Base-by-base conservation (phyloP, 2,113 vertebrate genomes). In the Sander vitreus region DNA sequence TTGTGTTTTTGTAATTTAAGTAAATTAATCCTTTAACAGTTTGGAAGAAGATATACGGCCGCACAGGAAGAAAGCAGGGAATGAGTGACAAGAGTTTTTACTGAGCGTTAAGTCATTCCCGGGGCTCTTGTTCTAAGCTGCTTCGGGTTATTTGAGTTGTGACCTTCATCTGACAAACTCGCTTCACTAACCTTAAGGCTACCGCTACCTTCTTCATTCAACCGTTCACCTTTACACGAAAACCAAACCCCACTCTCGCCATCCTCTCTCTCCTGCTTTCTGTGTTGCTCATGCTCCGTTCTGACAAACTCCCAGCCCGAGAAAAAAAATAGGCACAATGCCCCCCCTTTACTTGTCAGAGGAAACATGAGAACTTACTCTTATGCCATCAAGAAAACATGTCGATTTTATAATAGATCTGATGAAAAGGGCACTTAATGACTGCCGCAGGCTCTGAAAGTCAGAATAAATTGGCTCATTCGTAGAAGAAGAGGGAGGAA, bases 291-390 rank as follows among this genome's bases (percentile, higher is more conserved):
- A 0, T 48, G 23, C 70, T 71, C 58, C 50, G 43, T n/a, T 77
- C 78, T 83, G 67, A 82, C 72, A 75, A 68, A 85, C 45, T 23
- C 69, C 18, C 2, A 2, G 59, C 15, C 39, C 0, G 14, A 25
- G 50, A 54, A 53, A 39, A 74, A 39, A 79, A 75, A 66, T 0
- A 33, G 54, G 60, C 33, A 23, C 58, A 73, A 25, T 15, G 47
- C 71, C 73, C 75, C 64, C 68, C 54, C 87, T 81, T 81, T 68
- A 83, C 82, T 73, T 84, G 71, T 85, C 69, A 19, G 30, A 45
- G 36, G 55, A 65, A 90, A 94, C 93, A 94, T 0, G 43, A 80
- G 88, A 89, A 90, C 68, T 51, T 88, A 93, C 91, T 94, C 68
- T 23, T 25, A 65, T 66, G 12, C 78, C 90, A 90, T 93, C 86